Conservation (phyloP, 2,888 invertebrate species). For the Prosopocoilus inquinatus region DNA sequence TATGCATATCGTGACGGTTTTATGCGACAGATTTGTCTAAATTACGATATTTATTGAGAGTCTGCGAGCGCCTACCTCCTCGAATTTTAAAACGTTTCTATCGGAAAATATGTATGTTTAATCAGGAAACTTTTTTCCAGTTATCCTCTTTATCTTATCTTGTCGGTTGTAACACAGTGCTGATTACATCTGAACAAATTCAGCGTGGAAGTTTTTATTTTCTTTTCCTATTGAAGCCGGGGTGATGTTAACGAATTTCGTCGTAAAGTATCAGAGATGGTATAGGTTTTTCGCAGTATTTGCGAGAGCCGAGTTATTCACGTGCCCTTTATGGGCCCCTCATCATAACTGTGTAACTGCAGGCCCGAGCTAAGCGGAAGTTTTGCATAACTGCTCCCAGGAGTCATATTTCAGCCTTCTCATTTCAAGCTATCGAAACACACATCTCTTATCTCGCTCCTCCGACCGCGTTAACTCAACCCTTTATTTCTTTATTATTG, state of each 20-base stretch:
- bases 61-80: too few relatives aligned
- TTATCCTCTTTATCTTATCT: too few relatives aligned
- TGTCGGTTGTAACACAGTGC: too few relatives aligned
- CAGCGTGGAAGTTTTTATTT: too few relatives aligned
- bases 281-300: background rate
- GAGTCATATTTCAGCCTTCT: slow-evolving; percentile 43
- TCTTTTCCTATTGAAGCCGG: too few relatives aligned
- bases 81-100: too few relatives aligned
- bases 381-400: slow-evolving; percentile 52
- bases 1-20: background rate
- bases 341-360: slow-evolving; percentile 45
- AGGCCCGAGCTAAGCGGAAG: slow-evolving; percentile 37
- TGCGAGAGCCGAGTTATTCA: background rate
- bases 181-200: too few relatives aligned
- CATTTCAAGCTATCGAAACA: slow-evolving; percentile 30
- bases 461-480: slow-evolving; percentile 24
- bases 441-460: slow-evolving; percentile 35
- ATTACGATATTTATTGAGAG: background rate
- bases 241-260: too few relatives aligned
- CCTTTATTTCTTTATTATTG: slow-evolving; percentile 42
- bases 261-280: background rate
- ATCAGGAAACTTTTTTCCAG: too few relatives aligned
- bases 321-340: slow-evolving; percentile 32
- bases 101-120: too few relatives aligned
- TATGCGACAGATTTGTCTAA: background rate